phyloP scores from a whole-genome alignment of 2,113 vertebrate genomes.

The Electrona antarctica region DNA sequence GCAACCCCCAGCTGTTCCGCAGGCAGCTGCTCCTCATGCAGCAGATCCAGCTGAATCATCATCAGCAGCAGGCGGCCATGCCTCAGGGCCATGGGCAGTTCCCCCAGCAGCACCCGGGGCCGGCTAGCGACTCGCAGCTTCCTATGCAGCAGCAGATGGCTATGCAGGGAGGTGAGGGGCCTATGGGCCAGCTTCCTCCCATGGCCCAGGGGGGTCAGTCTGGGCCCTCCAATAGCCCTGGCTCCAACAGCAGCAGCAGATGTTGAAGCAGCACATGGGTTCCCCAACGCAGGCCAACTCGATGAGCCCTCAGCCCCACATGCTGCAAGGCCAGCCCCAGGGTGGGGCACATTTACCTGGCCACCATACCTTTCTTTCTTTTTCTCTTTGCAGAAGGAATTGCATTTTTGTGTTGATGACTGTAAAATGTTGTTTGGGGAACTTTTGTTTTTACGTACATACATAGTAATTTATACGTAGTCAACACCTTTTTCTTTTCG shows the following conservation, averaged over 20 bases:
- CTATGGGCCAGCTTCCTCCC: slow-evolving; percentile 90
- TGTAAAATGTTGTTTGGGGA: slow-evolving; percentile 86
- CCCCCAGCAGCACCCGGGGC: slow-evolving; percentile 85
- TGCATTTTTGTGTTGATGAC: slow-evolving; percentile 81
- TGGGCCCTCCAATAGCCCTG: slow-evolving; percentile 82
- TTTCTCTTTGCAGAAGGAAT: slow-evolving; percentile 89
- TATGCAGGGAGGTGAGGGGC: slow-evolving; percentile 87
- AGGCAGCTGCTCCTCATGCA: slow-evolving; percentile 83
- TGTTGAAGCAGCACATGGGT: slow-evolving; percentile 93
- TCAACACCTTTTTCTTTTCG: too few species aligned
- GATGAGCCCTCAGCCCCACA: slow-evolving; percentile 96
- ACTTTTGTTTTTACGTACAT: slow-evolving; percentile 59
- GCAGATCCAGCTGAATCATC: slow-evolving; percentile 60
- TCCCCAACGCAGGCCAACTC: slow-evolving; percentile 91
- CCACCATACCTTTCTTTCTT: slow-evolving; percentile 91
- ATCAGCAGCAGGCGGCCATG: slow-evolving; percentile 80
- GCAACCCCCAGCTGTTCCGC: slow-evolving; percentile 86
- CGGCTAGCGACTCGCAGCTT: slow-evolving; percentile 85
- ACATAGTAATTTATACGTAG: slow-evolving; percentile 81
- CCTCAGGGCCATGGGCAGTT: slow-evolving; percentile 86
- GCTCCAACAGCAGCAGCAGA: slow-evolving; percentile 74
- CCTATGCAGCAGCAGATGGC: slow-evolving; percentile 92
- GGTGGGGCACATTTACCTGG: slow-evolving; percentile 85
- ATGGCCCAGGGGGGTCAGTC: slow-evolving; percentile 91
- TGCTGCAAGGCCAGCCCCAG: slow-evolving; percentile 92